Base-by-base conservation (phyloP, 2,113 vertebrate species). In the Aleadryas rufinucha region DNA sequence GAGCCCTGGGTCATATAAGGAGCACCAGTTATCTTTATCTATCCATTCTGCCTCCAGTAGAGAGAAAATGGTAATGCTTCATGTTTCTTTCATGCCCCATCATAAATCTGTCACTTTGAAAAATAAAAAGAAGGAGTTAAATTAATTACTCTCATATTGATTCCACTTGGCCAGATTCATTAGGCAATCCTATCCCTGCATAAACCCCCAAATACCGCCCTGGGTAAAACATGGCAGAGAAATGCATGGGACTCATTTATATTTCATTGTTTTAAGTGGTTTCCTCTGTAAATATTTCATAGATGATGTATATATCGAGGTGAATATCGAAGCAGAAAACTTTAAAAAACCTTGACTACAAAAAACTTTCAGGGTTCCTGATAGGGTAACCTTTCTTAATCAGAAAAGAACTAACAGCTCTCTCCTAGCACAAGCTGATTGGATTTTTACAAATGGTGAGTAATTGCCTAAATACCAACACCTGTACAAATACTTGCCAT, bases 221-320 rank as follows among this genome's bases (percentile, higher is more conserved):
- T 65, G 81, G 87, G 52, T 78, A 78, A 81, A 74, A 77, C 71
- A 65, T 89, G 84, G 89, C 80, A 87, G 77, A 56, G 89, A 91
- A 95, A 72, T 33, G 65, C 52, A 17, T n/a, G 1, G 4, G n/a
- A 33, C 77, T 96, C 80, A 84, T 97, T 87, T 70, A 78, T 95
- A 93, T 93, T 95, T 97, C 80, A 95, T 94, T 92, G 84, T 92
- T 93, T 79, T 82, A 93, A 94, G 87, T 94, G 69, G 37, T 79
- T 93, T 91, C 56, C 61, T 95, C 53, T 71, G 80, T 89, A 87
- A 90, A 95, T 95, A 75, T 94, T 95, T 92, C 82, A 94, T 79
- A 66, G 72, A 20, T 91, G 50, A 75, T 78, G 77, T 47, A 59
- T 80, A 54, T 69, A 63, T 70, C 28, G 35, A 70, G 63, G 78